Conservation (phyloP, 1,140 invertebrate species). For the Psilanteris sp. region DNA sequence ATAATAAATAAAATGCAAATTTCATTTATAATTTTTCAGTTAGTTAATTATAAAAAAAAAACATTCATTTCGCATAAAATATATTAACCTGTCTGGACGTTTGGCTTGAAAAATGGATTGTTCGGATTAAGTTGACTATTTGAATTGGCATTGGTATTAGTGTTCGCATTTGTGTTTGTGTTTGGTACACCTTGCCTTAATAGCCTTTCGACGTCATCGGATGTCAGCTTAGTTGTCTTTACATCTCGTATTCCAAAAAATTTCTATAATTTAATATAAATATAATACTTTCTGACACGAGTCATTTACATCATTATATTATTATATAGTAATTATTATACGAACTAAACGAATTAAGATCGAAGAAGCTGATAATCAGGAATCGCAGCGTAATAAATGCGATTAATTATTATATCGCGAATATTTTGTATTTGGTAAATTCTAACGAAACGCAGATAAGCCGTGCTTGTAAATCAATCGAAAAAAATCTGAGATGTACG, state of each 20-base stretch:
- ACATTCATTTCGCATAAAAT: no score
- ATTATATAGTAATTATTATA: no score
- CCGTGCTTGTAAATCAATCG: no score
- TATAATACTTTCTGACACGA: no score
- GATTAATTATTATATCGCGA: no score
- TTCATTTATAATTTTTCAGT: not conserved
- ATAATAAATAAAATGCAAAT: not conserved
- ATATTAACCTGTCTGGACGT: constrained; percentile 24
- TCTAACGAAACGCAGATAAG: no score
- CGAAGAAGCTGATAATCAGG: no score
- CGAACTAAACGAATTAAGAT: no score
- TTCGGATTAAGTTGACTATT: not conserved
- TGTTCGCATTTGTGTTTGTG: constrained; percentile 10
- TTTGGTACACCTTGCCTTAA: constrained; percentile 27
- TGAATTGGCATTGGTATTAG: constrained; percentile 5
- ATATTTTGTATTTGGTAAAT: no score
- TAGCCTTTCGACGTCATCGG: constrained; percentile 17
- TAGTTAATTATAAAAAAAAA: constrained; percentile 2
- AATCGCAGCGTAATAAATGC: no score
- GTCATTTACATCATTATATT: no score
- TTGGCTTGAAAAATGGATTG: constrained; percentile 18
- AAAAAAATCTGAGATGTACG: not conserved
- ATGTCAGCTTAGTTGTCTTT: constrained; percentile 8
- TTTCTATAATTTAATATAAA: constrained; percentile 34
- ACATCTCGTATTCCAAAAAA: constrained; percentile 37